Conservation (phyloP, 2,113 vertebrate genomes). For the Aplodontia rufa region DNA sequence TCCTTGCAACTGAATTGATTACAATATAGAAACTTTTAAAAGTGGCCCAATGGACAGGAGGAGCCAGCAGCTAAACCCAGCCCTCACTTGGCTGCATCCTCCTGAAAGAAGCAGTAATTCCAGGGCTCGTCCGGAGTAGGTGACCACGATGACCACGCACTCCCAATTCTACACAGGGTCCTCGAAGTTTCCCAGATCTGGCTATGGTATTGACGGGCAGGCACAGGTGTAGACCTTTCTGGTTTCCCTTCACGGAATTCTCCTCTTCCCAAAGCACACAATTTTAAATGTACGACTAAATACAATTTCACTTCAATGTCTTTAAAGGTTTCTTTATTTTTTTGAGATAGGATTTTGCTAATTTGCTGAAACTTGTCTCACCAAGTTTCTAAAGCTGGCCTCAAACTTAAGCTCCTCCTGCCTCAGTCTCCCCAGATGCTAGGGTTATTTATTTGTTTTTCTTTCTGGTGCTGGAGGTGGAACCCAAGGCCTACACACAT, state of each 20-base stretch:
- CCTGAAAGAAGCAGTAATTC: background rate
- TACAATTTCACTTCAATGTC: background rate
- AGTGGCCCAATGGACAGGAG: background rate
- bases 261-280: background rate
- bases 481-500: too few relatives aligned
- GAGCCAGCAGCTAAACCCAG: background rate
- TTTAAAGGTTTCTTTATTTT: background rate
- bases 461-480: too few relatives aligned
- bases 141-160: background rate
- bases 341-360: too few relatives aligned
- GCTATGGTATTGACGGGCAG: background rate
- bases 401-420: too few relatives aligned
- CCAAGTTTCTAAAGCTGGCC: too few relatives aligned
- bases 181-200: background rate
- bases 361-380: too few relatives aligned
- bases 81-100: background rate
- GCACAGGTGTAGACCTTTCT: background rate
- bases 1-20: background rate
- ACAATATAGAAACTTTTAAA: background rate
- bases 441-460: too few relatives aligned
- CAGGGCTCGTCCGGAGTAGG: too few relatives aligned
- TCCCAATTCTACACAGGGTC: background rate
- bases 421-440: too few relatives aligned
- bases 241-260: background rate
- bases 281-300: too few relatives aligned